phyloP scores from a whole-genome alignment of 1,140 invertebrate species.

The Ceratina australensis region DNA sequence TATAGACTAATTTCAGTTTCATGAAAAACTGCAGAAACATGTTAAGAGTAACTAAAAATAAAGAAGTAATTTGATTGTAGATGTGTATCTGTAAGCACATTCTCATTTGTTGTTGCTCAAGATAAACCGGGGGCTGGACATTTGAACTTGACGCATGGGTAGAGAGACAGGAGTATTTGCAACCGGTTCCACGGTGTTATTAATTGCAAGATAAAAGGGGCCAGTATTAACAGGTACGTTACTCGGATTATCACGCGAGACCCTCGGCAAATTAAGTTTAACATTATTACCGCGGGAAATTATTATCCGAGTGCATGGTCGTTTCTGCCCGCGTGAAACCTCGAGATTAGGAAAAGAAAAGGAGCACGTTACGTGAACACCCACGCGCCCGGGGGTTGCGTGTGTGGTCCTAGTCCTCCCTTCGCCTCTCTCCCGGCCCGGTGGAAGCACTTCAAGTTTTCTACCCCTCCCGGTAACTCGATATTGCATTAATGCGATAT shows the following conservation, averaged over 20 bases:
- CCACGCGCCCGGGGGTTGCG: neutral
- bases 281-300: constrained; percentile 20
- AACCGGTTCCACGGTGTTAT: constrained; percentile 6
- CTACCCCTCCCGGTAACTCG: constrained; percentile 56
- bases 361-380: neutral
- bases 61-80: no score
- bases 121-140: no score
- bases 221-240: constrained; percentile 6
- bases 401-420: neutral
- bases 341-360: constrained; percentile 4
- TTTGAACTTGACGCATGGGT: no score
- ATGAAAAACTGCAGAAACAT: no score
- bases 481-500: constrained; percentile 68
- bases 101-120: no score
- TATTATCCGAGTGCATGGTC: no score
- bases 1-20: no score
- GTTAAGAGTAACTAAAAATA: no score
- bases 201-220: constrained; percentile 27
- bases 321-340: neutral
- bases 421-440: neutral
- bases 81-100: no score
- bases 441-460: constrained; percentile 62
- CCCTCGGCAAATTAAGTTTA: constrained; percentile 24
- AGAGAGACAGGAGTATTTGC: neutral
- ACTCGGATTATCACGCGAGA: constrained; percentile 12